Evolutionary conservation across 2,888 invertebrate genomes (phyloP).

Genomic region (Pristionchus mayeri): DNA sequence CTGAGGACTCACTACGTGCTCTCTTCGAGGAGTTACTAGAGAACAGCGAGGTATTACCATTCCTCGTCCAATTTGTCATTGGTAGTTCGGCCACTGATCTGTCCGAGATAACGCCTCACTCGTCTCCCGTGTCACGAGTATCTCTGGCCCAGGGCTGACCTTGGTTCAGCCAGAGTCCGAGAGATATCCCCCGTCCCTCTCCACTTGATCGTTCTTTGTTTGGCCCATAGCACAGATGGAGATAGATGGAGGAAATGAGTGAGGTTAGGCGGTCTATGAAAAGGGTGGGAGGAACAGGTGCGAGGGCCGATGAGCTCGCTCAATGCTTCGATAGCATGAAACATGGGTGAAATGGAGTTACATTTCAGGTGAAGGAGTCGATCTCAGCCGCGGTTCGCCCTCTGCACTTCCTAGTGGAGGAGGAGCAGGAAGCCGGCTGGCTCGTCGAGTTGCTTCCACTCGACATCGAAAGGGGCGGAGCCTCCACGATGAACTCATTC

Average conservation of each 20-base stretch:
- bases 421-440: constrained; percentile 42
- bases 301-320: too few relatives aligned
- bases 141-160: neutral
- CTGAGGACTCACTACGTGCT: neutral
- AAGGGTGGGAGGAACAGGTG: neutral
- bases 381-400: neutral
- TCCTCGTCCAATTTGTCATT: neutral
- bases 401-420: neutral
- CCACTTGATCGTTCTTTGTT: neutral
- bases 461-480: constrained; percentile 21
- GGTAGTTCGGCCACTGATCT: neutral
- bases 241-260: neutral
- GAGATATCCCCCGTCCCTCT: neutral
- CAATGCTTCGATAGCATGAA: too few relatives aligned
- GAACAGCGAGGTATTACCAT: neutral
- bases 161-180: constrained; percentile 3
- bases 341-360: neutral
- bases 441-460: constrained; percentile 4
- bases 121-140: neutral
- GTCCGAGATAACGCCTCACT: neutral
- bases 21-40: constrained; percentile 32
- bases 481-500: neutral
- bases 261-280: neutral
- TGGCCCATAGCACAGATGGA: neutral
- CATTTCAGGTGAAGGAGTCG: constrained; percentile 23